Base-by-base conservation (phyloP, 2,888 invertebrate genomes). In the Drosophila parthenogenetica region DNA sequence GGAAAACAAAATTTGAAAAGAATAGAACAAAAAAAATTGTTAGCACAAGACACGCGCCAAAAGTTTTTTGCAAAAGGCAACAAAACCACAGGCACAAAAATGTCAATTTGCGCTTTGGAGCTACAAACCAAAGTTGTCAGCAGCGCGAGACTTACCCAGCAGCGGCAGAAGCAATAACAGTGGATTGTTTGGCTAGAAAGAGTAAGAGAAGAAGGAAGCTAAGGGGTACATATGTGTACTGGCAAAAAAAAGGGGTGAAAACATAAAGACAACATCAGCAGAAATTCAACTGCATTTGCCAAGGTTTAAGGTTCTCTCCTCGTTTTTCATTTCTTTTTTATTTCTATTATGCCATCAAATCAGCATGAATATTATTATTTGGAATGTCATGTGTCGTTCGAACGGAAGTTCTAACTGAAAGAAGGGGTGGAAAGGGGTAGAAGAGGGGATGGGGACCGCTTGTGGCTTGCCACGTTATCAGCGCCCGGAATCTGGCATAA, bases 341-440 rank as follows among this genome's bases (percentile, higher is more conserved):
- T 65, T 73, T 64, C 72, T 73, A 69, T 72, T 81, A 68, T 80
- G 75, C 80, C 80, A 85, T 85, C 71, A 85, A 82, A 85, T 82
- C 86, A 85, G 73, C 82, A 85, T 82, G 82, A 79, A 85, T 85
- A 82, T 85, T 82, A 85, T 82, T 85, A 85, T 82, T 82, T 69
- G 73, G 55, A 73, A 85, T 74, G 79, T 77, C 82, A 75, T 82
- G 74, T 81, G 66, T 40, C 19, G 35, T 13, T 32, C n/a, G 5
- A 55, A 14, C 3, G 57, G 37, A 43, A 49, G 35, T 16, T 13
- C 35, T 13, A 37, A 48, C 48, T 32, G 45, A n/a, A 16, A 11
- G 1, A 39, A 22, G 7, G 32, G 14, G n/a, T 43, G 48, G n/a
- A 1, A 49, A 10, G 14, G 49, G 46, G 60, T 14, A n/a, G n/a